Conservation (phyloP, 37 sponge, comb jelly and placozoan genomes). For the Halichondria panicea region DNA sequence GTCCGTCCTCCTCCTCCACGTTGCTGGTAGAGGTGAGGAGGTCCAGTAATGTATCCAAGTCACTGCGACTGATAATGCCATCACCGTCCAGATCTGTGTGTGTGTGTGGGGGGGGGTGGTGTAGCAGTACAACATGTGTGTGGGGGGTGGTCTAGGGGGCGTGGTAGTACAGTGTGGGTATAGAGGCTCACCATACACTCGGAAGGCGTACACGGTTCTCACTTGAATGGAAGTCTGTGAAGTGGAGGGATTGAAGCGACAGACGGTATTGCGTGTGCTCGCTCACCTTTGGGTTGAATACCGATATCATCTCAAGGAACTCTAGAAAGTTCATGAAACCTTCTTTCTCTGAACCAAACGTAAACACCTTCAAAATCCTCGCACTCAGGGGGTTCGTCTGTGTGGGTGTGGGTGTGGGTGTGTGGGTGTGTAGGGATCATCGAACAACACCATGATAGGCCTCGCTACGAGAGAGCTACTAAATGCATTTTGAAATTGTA, state of each 20-base stretch:
- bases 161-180: not conserved
- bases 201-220: slow-evolving; percentile 67
- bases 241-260: not conserved
- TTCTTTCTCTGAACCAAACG: slow-evolving; percentile 17
- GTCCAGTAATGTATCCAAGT: slow-evolving; percentile 56
- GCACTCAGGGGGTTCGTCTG: slow-evolving; percentile 62
- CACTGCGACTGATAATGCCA: slow-evolving; percentile 62
- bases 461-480: no score
- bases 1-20: no score
- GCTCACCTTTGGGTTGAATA: slow-evolving; percentile 68
- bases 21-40: no score
- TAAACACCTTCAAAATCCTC: slow-evolving; percentile 54
- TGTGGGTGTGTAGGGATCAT: not conserved
- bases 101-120: no score
- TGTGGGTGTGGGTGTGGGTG: not conserved
- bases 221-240: slow-evolving; percentile 54
- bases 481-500: no score
- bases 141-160: no score
- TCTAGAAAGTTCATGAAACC: slow-evolving; percentile 69
- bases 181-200: slow-evolving; percentile 58
- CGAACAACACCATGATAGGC: no score
- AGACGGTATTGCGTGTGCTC: not conserved
- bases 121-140: not conserved
- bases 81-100: slow-evolving; percentile 62
- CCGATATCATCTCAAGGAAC: slow-evolving; percentile 80